phyloP scores from a whole-genome alignment of 1,140 invertebrate species.

The Helicoverpa zea region DNA sequence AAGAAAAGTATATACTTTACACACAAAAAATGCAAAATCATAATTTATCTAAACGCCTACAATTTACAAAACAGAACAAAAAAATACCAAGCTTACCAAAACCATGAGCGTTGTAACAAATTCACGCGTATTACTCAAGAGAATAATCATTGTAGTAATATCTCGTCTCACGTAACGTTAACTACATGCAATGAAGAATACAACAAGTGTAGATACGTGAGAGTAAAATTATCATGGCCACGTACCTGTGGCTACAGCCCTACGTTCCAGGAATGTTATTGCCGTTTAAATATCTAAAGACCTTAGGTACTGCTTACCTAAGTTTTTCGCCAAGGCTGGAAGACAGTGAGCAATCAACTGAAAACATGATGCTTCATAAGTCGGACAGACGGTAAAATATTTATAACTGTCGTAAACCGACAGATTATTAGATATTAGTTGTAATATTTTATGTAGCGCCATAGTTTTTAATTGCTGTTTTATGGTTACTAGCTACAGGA shows the following conservation, averaged over 20 bases:
- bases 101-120: slow-evolving; percentile 4
- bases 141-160: slow-evolving; percentile 19
- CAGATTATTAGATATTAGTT: slow-evolving; percentile 46
- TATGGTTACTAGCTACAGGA: slow-evolving; percentile 3
- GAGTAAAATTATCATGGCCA: slow-evolving; percentile 14
- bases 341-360: slow-evolving; percentile 41
- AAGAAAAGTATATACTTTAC: slow-evolving; percentile 12
- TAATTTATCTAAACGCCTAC: neutral
- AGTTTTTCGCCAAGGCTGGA: slow-evolving; percentile 29
- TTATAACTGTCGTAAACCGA: slow-evolving; percentile 53
- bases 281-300: slow-evolving; percentile 41
- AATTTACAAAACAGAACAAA: slow-evolving; percentile 5
- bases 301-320: slow-evolving; percentile 41
- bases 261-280: slow-evolving; percentile 22
- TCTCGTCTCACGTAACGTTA: neutral
- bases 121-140: neutral
- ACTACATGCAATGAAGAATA: slow-evolving; percentile 18
- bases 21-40: slow-evolving; percentile 13
- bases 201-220: slow-evolving; percentile 20
- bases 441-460: slow-evolving; percentile 30
- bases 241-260: slow-evolving; percentile 1
- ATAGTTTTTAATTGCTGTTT: slow-evolving; percentile 37
- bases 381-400: slow-evolving; percentile 52
- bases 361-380: slow-evolving; percentile 38
- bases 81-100: slow-evolving; percentile 10